phyloP scores from a whole-genome alignment of 2,888 invertebrate genomes.

The Ophion costatus region DNA sequence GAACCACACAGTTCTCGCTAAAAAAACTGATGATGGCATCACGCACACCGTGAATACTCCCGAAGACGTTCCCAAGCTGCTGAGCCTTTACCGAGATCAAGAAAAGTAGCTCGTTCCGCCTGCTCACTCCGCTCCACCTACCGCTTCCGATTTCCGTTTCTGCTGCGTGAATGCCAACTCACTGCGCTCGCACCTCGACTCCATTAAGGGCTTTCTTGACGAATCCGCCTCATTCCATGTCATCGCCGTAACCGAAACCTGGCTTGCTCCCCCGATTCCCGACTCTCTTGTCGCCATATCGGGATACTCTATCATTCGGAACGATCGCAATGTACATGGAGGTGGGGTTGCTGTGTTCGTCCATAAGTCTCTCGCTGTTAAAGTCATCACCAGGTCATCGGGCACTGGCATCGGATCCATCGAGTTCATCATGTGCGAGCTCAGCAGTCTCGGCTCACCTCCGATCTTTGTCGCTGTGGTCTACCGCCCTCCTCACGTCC shows the following conservation, averaged over 20 bases:
- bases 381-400: neutral
- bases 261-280: no score
- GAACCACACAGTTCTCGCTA: no score
- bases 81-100: neutral
- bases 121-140: no score
- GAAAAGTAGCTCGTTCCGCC: neutral
- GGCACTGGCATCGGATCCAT: neutral
- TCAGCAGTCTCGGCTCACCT: neutral
- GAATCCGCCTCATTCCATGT: no score
- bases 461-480: neutral
- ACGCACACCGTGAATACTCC: no score
- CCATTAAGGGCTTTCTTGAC: no score
- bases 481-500: neutral
- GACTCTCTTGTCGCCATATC: neutral
- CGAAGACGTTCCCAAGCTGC: neutral
- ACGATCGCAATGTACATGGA: neutral
- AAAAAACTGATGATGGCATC: no score
- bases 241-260: no score
- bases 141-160: no score
- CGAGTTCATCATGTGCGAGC: constrained; percentile 3
- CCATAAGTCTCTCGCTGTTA: neutral
- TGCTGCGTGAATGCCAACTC: no score
- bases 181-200: no score
- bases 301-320: neutral
- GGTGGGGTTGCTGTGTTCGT: neutral